Conservation (phyloP, 1,140 invertebrate genomes). For the Drosophila sturtevanti region DNA sequence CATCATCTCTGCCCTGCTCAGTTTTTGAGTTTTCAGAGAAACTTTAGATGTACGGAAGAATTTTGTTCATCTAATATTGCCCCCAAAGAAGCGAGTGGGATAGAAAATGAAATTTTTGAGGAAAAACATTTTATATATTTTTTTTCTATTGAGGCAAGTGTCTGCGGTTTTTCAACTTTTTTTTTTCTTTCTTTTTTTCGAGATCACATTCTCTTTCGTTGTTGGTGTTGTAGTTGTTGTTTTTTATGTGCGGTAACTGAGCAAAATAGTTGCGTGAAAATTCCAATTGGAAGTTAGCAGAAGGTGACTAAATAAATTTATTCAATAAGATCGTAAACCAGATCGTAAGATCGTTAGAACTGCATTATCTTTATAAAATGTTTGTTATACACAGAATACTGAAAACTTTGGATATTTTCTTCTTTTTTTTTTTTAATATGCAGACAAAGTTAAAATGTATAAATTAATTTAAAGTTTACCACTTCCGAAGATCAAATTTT, state of each 20-base stretch:
- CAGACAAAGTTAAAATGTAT: too few species aligned
- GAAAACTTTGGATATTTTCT: too few species aligned
- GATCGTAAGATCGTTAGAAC: background rate
- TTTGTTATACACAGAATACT: too few species aligned
- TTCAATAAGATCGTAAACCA: background rate
- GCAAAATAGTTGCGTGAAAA: constrained; percentile 62
- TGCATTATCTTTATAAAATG: background rate
- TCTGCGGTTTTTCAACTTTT: constrained; percentile 66
- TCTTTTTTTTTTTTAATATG: too few species aligned
- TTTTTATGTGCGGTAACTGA: constrained; percentile 56
- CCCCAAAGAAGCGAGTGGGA: constrained; percentile 60
- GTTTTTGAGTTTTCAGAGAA: constrained; percentile 60
- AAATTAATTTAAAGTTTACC: too few species aligned
- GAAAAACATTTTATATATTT: too few species aligned
- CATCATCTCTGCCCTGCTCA: constrained; percentile 50
- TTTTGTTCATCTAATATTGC: constrained; percentile 67
- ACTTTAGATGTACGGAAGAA: constrained; percentile 64
- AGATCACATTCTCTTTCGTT: constrained; percentile 46
- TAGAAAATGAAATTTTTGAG: constrained; percentile 57
- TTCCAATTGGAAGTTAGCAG: background rate
- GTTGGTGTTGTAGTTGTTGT: too few species aligned
- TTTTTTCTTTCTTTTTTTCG: constrained; percentile 47
- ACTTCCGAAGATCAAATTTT: too few species aligned
- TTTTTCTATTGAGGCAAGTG: constrained; percentile 41
- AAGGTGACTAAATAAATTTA: constrained; percentile 22